phyloP scores from a whole-genome alignment of 2,888 invertebrate species.

The Omphaloscelis lunosa region DNA sequence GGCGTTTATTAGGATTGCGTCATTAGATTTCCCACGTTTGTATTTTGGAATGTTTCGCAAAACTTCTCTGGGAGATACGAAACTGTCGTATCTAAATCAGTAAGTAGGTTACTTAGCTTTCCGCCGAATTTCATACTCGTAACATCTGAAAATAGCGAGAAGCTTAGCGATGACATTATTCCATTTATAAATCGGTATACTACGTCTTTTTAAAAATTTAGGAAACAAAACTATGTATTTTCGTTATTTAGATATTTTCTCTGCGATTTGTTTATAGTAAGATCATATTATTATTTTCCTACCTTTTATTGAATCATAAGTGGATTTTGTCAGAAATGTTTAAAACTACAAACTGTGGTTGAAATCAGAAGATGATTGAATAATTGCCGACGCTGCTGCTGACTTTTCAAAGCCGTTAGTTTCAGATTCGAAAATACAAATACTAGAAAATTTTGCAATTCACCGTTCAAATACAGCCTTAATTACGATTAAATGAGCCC shows the following conservation, averaged over 20 bases:
- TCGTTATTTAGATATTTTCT: background rate
- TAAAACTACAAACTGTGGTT: background rate
- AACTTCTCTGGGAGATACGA: constrained; percentile 14
- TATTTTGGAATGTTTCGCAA: constrained; percentile 42
- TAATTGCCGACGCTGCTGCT: background rate
- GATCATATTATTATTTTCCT: background rate
- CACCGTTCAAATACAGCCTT: constrained; percentile 45
- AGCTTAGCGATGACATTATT: constrained; percentile 25
- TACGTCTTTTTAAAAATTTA: constrained; percentile 5
- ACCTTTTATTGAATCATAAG: background rate
- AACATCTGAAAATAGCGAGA: constrained; percentile 39
- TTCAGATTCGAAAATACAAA: constrained; percentile 40
- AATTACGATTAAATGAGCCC: constrained; percentile 64
- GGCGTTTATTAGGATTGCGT: constrained; percentile 27
- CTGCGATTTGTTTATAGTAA: background rate
- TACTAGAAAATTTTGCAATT: constrained; percentile 44
- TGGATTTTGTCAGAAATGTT: background rate
- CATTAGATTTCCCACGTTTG: constrained; percentile 39
- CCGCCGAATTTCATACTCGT: constrained; percentile 32
- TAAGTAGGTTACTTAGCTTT: constrained; percentile 37
- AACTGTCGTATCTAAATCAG: constrained; percentile 47
- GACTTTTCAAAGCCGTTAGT: constrained; percentile 7
- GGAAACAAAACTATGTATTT: background rate
- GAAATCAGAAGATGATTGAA: constrained; percentile 2
- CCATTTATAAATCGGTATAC: constrained; percentile 9